These are phyloP conservation scores for Gorsachius magnificus DNA, from an alignment of 2,797 vertebrate species.

Conservation along the genomic window DNA sequence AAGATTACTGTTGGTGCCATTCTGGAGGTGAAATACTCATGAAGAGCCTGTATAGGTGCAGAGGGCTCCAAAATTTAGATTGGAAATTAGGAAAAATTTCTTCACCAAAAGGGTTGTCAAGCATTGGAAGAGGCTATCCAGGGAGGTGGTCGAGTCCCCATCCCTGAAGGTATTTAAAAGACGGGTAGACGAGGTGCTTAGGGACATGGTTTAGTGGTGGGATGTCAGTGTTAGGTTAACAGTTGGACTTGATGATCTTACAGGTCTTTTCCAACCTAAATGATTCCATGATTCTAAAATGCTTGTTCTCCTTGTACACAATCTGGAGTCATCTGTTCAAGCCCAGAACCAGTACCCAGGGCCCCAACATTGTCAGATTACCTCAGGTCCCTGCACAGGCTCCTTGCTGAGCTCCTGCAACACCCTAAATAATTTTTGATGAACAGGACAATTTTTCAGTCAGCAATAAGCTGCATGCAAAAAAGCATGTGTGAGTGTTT, in stretches of 20 bases:
- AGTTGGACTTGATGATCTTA: too few relatives aligned
- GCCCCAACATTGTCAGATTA: fast-evolving
- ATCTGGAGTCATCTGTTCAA: not conserved
- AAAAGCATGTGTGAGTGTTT: not conserved
- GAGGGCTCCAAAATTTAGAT: not conserved
- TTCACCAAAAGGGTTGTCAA: too few relatives aligned
- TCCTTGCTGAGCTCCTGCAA: not conserved
- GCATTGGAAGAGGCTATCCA: too few relatives aligned
- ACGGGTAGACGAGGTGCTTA: too few relatives aligned
- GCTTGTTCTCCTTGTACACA: not conserved
- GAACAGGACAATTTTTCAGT: not conserved
- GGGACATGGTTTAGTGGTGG: too few relatives aligned
- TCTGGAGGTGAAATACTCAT: not conserved
- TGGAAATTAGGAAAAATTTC: too few relatives aligned
- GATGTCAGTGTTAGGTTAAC: too few relatives aligned
- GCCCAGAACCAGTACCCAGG: not conserved
- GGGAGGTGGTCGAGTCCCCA: too few relatives aligned
- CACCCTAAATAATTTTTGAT: not conserved
- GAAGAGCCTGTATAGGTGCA: not conserved
- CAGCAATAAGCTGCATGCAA: not conserved
- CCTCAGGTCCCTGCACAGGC: not conserved
- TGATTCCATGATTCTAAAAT: not conserved
- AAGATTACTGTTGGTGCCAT: too few relatives aligned
- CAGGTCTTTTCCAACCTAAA: too few relatives aligned
- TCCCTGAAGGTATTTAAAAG: too few relatives aligned